These are phyloP conservation scores for Lytechinus pictus DNA, from an alignment of 35 echinoderm and acorn worm genomes.

Conservation along the genomic window DNA sequence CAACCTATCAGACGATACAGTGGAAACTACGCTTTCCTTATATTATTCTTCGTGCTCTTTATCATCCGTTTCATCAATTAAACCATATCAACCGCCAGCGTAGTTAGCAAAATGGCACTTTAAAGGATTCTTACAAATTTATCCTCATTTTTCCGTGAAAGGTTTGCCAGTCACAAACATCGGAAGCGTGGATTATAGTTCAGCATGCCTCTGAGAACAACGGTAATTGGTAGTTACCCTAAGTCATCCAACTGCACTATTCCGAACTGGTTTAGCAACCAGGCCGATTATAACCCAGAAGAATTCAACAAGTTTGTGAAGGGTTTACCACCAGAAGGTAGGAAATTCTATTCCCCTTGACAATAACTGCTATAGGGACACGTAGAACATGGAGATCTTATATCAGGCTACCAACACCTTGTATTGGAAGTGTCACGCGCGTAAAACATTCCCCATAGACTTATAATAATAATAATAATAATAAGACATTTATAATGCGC, in stretches of 20 bases:
- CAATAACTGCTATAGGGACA: neutral
- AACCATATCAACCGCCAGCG: no score
- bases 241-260: neutral
- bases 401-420: no score
- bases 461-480: no score
- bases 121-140: neutral
- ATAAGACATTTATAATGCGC: no score
- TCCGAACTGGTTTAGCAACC: conserved; percentile 7
- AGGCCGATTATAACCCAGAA: neutral
- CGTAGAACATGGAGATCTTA: no score
- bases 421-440: no score
- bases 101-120: neutral
- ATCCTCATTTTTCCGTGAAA: neutral
- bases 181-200: neutral
- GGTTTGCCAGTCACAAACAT: neutral
- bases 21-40: no score
- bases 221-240: conserved; percentile 34
- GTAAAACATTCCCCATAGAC: no score
- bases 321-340: neutral
- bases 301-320: neutral
- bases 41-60: no score
- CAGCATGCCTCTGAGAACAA: neutral
- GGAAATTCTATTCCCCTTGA: neutral
- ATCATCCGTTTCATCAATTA: no score
- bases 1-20: no score